Base-by-base conservation (phyloP, 30 jellyfish, hydroid and myxozoan species). In the Cassiopea xamachana region DNA sequence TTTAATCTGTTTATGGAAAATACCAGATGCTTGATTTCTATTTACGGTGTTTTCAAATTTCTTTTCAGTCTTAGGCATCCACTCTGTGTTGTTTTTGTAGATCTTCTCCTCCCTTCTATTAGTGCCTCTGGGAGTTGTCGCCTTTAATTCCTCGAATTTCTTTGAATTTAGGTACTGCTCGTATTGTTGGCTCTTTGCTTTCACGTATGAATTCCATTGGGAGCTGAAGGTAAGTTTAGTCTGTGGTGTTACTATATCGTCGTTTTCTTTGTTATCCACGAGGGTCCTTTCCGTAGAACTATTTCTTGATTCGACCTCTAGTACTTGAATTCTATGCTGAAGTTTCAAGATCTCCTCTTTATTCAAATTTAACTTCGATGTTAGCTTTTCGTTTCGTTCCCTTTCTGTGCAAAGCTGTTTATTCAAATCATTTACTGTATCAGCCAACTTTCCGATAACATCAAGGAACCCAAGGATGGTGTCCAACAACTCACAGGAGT, bases 341-440 rank as follows among this genome's bases (percentile, higher is more conserved):
- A 79, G 79, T 13, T 79, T 46, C 44, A 15, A 79, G 88, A 27
- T 79, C 8, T 79, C 88, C 88, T 15, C 75, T 18, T 27, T 3
- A 27, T 79, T 79, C 77, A 76, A 79, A 79, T 79, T 79, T 51
- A 79, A 60, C 39, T 79, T 79, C 6, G 88, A 83, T 79, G 46
- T 46, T 16, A 79, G 88, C 14, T 9, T 2, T 79, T 49, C 88
- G 48, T 79, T 79, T 60, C 88, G 75, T 51, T 79, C 88, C 88
- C 59, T 79, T 60, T 79, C 83, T 60, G 8, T 79, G 59, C 55
- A 46, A 15, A 79, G 88, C 6, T 27, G 88, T 18, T 79, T 79
- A 47, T 79, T 79, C 12, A 55, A 55, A 3, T 55, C 64, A 10
- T 55, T 55, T 55, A 55, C 12, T 10, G 64, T 3, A 55, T 55